A percentile compares a stretch with the other conserved stretches of the same genome.
Evolutionary conservation across 2,888 invertebrate genomes (phyloP).

Genomic region (Andrena bicolor): DNA sequence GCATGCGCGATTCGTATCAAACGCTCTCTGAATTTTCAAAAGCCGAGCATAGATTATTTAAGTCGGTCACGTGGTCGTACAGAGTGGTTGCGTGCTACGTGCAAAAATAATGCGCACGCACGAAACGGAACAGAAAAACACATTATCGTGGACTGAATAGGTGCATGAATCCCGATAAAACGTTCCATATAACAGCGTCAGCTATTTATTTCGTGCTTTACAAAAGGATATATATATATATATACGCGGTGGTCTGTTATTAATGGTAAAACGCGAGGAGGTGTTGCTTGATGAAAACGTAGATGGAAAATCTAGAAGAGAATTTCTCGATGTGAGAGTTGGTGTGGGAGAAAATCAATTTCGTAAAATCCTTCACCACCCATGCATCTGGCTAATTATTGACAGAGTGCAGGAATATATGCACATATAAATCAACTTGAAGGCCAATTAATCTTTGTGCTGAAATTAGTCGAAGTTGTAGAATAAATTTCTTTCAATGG

Average conservation of each 20-base stretch:
- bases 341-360: no score
- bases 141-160: not conserved
- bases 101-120: slow-evolving; percentile 7
- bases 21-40: slow-evolving; percentile 10
- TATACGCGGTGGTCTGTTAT: not conserved
- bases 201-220: not conserved
- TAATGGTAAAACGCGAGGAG: not conserved
- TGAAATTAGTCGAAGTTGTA: no score
- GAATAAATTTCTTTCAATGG: no score
- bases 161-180: slow-evolving; percentile 19
- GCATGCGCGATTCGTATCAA: slow-evolving; percentile 15
- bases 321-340: no score
- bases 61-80: slow-evolving; percentile 6
- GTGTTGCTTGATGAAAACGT: no score
- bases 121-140: slow-evolving; percentile 9
- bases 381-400: no score
- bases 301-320: no score
- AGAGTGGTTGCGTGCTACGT: not conserved
- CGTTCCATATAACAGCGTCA: not conserved
- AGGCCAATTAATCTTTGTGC: no score
- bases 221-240: not conserved
- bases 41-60: slow-evolving; percentile 23
- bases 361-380: no score
- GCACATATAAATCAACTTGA: no score
- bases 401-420: no score